A percentile compares a stretch with the other conserved stretches of the same genome.
Evolutionary conservation across 2,888 invertebrate species (phyloP).

Genomic region (Drosophila nr. fundita): DNA sequence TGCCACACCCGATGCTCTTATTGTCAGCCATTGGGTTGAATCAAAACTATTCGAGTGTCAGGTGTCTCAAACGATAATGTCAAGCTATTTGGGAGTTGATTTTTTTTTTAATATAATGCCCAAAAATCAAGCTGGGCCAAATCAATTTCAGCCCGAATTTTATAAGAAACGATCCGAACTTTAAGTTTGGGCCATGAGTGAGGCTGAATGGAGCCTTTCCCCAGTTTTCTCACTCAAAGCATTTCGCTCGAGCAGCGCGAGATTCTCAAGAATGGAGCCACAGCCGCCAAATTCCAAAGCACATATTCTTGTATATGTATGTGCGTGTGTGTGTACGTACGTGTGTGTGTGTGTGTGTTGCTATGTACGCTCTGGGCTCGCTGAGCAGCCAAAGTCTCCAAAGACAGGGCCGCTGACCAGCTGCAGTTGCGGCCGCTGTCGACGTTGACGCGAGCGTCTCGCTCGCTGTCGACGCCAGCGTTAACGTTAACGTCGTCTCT

Average conservation of each 20-base stretch:
- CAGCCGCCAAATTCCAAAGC: slow-evolving; percentile 55
- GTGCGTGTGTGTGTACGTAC: neutral
- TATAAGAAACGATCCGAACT: slow-evolving; percentile 9
- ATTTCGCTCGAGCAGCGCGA: slow-evolving; percentile 58
- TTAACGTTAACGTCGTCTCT: slow-evolving; percentile 29
- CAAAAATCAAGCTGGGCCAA: slow-evolving; percentile 39
- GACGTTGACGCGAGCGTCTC: slow-evolving; percentile 12
- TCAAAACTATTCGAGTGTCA: slow-evolving; percentile 42
- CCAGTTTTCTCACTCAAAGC: slow-evolving; percentile 55
- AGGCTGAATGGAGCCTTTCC: neutral
- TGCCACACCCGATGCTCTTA: slow-evolving; percentile 6
- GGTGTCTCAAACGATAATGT: slow-evolving; percentile 63
- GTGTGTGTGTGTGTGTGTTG: neutral
- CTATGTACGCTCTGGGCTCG: slow-evolving; percentile 10
- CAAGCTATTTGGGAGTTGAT: slow-evolving; percentile 38
- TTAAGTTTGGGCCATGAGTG: slow-evolving; percentile 25
- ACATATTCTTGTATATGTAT: neutral
- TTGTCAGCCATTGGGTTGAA: neutral
- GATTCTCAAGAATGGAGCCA: slow-evolving; percentile 46
- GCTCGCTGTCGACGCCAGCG: slow-evolving; percentile 17
- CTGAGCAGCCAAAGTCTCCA: slow-evolving; percentile 65
- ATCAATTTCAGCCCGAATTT: slow-evolving; percentile 47
- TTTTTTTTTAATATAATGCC: slow-evolving; percentile 51
- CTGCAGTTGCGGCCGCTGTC: slow-evolving; percentile 43
- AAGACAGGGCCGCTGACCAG: slow-evolving; percentile 68